Evolutionary conservation across 2,797 vertebrate genomes (phyloP), one percentile per base, ranked within the genome.

Genomic region (Microctenopoma lineatum): DNA sequence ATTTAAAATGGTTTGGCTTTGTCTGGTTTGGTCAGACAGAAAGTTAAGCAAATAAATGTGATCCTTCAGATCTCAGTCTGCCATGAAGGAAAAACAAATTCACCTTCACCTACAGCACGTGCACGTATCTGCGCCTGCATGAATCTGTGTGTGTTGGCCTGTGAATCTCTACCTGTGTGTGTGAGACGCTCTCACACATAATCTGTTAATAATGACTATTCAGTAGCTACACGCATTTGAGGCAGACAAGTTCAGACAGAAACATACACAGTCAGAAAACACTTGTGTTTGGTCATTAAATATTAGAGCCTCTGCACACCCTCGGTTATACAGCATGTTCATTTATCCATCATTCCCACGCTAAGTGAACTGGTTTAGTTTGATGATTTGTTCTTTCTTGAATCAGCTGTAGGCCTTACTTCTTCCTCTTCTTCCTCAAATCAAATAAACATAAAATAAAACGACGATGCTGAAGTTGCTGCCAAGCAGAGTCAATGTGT

Each of bases 21-120:
- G 70, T 61, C 47, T 64, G 58, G 29, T 66, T 55, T 67, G 70
- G 61, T 79, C 78, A 86, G 80, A 83, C 83, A 78, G 74, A 83
- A 77, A 89, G 80, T 82, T 81, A 86, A 84, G 77, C 82, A 92
- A 92, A 92, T 90, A 85, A 74, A 87, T 63, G 55, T 73, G 89
- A 91, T 92, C 75, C 89, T 70, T 83, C 67, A 87, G 87, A 87
- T 83, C 74, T 87, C 75, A 85, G 81, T 87, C 82, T 86, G 65
- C 72, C 73, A 74, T 58, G 50, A 61, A 84, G 73, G 69, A 87
- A 83, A 84, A 89, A 85, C 77, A 81, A 68, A 51, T 77, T 78
- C 79, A 84, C 83, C 82, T 84, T 82, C 62, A 73, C 42, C 63
- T 46, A 79, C 38, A 11, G 2, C 11, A 11, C 51, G 73, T 71